Conservation (phyloP, 2,888 invertebrate genomes). For the Hypsopygia costalis region DNA sequence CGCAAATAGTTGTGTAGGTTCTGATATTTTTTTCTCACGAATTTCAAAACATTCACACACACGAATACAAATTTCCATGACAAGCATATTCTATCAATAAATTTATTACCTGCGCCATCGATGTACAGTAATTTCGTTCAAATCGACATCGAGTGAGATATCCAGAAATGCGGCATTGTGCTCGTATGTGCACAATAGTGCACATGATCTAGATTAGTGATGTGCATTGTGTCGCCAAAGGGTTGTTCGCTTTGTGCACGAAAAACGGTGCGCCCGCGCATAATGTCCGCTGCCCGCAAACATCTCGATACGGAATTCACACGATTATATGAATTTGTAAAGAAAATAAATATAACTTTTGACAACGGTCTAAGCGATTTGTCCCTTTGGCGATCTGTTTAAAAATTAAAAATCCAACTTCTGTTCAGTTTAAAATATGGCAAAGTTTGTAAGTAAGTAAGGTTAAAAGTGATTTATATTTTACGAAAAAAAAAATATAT, state of each 20-base stretch:
- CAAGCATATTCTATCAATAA: slow-evolving; percentile 7
- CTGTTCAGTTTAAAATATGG: too few relatives aligned
- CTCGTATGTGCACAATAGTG: slow-evolving; percentile 35
- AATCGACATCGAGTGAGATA: slow-evolving; percentile 56
- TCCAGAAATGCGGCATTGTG: slow-evolving; percentile 33
- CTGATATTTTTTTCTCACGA: too few relatives aligned
- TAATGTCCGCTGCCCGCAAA: slow-evolving; percentile 37
- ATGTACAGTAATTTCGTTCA: slow-evolving; percentile 29
- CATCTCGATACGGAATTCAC: slow-evolving; percentile 36
- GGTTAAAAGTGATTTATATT: too few relatives aligned
- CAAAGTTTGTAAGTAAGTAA: too few relatives aligned
- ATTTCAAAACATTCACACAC: too few relatives aligned
- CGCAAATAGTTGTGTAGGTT: too few relatives aligned
- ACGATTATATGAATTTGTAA: slow-evolving; percentile 47
- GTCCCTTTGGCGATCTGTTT: slow-evolving; percentile 11
- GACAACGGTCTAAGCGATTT: slow-evolving; percentile 25
- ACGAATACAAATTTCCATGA: not conserved
- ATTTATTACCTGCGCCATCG: slow-evolving; percentile 14
- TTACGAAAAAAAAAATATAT: too few relatives aligned
- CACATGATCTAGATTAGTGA: slow-evolving; percentile 65
- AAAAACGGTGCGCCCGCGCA: slow-evolving; percentile 34
- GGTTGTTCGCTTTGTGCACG: slow-evolving; percentile 50
- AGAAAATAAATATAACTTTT: slow-evolving; percentile 51
- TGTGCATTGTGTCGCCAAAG: slow-evolving; percentile 60
- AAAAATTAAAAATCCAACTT: not conserved